Evolutionary conservation across 1,140 invertebrate genomes (phyloP).

Genomic region (Akabosia matsudoensis): DNA sequence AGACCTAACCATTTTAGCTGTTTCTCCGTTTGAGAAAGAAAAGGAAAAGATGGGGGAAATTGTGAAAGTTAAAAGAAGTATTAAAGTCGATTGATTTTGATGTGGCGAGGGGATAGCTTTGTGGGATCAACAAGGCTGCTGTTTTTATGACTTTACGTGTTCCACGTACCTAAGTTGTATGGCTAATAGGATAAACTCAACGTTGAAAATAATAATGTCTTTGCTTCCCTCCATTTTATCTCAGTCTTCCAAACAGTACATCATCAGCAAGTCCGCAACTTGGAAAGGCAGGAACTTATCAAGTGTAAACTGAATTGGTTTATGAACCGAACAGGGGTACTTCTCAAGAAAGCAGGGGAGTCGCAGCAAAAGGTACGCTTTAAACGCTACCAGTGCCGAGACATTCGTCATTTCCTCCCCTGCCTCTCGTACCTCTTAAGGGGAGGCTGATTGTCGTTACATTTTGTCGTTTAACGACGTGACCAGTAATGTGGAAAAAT

Average conservation of each 20-base stretch:
- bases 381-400: not conserved
- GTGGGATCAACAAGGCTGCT: not conserved
- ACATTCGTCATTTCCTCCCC: not conserved
- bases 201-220: not conserved
- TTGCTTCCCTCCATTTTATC: not conserved
- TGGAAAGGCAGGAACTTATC: not conserved
- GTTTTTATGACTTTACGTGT: not conserved
- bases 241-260: not conserved
- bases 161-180: not conserved
- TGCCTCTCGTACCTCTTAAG: not conserved
- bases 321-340: not conserved
- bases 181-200: not conserved
- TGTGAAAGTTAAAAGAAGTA: not conserved
- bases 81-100: slow-evolving; percentile 4
- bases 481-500: not conserved
- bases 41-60: not conserved
- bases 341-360: not conserved
- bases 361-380: not conserved
- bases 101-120: not conserved
- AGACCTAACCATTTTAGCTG: not conserved
- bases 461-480: not conserved
- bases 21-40: not conserved
- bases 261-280: not conserved
- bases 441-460: not conserved
- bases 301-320: not conserved